Conservation (phyloP, 2,797 vertebrate species). For the Halcyon leucocephala region DNA sequence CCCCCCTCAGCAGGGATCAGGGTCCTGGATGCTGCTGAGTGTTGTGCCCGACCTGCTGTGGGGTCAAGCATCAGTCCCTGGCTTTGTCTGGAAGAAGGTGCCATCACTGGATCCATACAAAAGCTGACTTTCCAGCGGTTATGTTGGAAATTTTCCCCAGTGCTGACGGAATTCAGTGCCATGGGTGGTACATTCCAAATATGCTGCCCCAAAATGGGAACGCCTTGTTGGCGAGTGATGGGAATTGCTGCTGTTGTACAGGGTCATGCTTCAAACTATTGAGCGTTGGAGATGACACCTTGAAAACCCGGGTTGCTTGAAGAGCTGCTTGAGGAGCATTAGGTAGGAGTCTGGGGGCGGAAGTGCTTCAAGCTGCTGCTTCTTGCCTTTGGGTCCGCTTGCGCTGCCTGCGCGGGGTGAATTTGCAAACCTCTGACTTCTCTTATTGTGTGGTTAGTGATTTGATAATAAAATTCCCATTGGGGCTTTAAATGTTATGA, state of each 20-base stretch:
- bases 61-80: not conserved
- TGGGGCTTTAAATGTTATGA: not conserved
- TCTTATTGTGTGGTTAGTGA: not conserved
- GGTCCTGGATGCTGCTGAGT: not conserved
- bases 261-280: not conserved
- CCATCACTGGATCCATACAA: not conserved
- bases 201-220: not conserved
- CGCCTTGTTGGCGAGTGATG: not conserved
- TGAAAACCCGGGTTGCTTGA: not conserved
- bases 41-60: not conserved
- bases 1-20: not conserved
- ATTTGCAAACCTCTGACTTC: not conserved
- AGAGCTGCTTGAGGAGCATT: slow-evolving; percentile 4
- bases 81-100: not conserved
- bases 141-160: not conserved
- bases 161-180: not conserved
- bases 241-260: not conserved
- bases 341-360: slow-evolving; percentile 28
- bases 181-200: not conserved
- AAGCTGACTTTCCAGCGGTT: not conserved
- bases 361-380: not conserved
- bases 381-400: not conserved
- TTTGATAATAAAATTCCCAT: not conserved
- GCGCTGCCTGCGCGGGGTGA: not conserved
- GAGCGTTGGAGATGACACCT: not conserved